phyloP scores from a whole-genome alignment of 2,888 invertebrate species.

The Oscheius sp. region DNA sequence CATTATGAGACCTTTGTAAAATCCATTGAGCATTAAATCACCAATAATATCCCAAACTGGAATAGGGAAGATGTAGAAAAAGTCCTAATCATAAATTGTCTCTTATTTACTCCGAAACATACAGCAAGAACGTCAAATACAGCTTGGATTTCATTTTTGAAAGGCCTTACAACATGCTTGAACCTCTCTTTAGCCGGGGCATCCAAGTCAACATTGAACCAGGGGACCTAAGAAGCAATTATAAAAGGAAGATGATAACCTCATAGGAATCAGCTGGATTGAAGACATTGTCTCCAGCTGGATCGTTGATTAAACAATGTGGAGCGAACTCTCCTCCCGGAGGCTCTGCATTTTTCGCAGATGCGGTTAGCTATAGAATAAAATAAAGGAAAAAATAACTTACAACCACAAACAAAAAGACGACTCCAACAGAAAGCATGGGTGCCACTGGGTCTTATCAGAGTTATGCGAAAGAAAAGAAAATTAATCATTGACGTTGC shows the following conservation, averaged over 20 bases:
- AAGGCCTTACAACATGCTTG: slow-evolving; percentile 48
- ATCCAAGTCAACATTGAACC: slow-evolving; percentile 60
- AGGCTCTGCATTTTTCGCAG: slow-evolving; percentile 28
- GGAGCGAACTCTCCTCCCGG: slow-evolving; percentile 31
- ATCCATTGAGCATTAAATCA: slow-evolving; percentile 42
- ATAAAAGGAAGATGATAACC: background rate
- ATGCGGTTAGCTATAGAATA: slow-evolving; percentile 2
- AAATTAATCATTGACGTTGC: slow-evolving; percentile 16
- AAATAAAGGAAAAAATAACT: background rate
- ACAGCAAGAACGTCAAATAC: slow-evolving; percentile 54
- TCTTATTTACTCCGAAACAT: too few relatives aligned
- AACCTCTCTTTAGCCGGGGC: slow-evolving; percentile 53
- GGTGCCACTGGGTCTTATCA: slow-evolving; percentile 21
- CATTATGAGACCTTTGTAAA: slow-evolving; percentile 54
- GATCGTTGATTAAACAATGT: slow-evolving; percentile 29
- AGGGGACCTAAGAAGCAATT: slow-evolving; percentile 36
- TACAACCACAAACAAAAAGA: slow-evolving; percentile 17
- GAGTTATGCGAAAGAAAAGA: slow-evolving; percentile 6
- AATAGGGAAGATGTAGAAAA: slow-evolving; percentile 48
- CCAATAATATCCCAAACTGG: slow-evolving; percentile 54
- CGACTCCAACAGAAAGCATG: slow-evolving; percentile 16
- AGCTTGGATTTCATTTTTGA: slow-evolving; percentile 52
- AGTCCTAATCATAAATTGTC: slow-evolving; percentile 38
- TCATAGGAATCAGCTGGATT: slow-evolving; percentile 13
- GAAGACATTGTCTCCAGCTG: slow-evolving; percentile 12